These are phyloP conservation scores for Cololabis saira DNA, from an alignment of 2,113 vertebrate genomes.

Conservation along the genomic window DNA sequence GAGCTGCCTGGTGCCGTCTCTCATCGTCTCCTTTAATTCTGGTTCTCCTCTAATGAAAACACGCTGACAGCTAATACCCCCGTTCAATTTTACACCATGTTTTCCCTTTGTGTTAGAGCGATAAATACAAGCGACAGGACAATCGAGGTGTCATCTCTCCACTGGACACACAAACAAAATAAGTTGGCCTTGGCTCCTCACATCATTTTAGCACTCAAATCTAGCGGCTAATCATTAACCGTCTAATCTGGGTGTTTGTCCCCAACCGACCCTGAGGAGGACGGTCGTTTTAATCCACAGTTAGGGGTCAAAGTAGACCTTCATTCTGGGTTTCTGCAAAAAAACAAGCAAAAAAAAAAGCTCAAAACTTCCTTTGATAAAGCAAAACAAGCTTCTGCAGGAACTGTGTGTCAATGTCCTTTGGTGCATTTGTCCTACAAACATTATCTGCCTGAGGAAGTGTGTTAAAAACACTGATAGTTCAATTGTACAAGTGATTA, in stretches of 20 bases:
- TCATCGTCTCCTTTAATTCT: conserved; percentile 71
- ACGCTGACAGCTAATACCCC: conserved; percentile 70
- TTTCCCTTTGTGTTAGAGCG: conserved; percentile 50
- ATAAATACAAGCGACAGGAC: conserved; percentile 64
- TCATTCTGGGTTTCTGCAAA: neutral
- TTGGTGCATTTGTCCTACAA: too few relatives aligned
- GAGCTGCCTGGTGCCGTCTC: conserved; percentile 53
- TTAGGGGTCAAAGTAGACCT: conserved; percentile 42
- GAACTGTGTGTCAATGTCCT: too few relatives aligned
- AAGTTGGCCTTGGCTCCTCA: conserved; percentile 44
- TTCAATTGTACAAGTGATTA: too few relatives aligned
- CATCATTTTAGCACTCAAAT: conserved; percentile 52
- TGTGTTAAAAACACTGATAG: too few relatives aligned
- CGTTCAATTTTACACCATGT: conserved; percentile 57
- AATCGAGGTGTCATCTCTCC: conserved; percentile 42
- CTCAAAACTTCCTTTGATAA: too few relatives aligned
- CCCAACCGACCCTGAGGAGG: conserved; percentile 41
- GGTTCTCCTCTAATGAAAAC: conserved; percentile 70
- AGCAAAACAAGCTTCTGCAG: neutral
- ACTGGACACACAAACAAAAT: conserved; percentile 34
- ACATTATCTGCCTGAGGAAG: too few relatives aligned
- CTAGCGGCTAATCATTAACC: conserved; percentile 68
- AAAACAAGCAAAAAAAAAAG: neutral
- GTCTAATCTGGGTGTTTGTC: conserved; percentile 62
- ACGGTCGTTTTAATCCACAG: conserved; percentile 35